phyloP scores from a whole-genome alignment of 1,140 invertebrate genomes.

The Meloidogyne hapla region DNA sequence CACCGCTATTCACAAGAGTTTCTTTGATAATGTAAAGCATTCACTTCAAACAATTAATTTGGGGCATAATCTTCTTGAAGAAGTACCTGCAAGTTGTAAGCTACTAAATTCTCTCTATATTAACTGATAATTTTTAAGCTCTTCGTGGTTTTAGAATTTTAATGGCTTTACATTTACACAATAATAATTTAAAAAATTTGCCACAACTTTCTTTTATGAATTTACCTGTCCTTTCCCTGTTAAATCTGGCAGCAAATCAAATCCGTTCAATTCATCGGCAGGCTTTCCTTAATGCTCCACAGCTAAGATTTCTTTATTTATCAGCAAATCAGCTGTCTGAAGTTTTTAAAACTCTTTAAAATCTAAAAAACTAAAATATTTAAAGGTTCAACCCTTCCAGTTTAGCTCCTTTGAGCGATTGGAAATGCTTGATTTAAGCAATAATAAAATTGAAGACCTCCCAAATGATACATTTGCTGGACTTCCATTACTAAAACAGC shows the following conservation, averaged over 20 bases:
- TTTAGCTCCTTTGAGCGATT: conserved; percentile 56
- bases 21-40: conserved; percentile 61
- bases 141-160: conserved; percentile 62
- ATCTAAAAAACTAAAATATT: neutral
- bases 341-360: conserved; percentile 35
- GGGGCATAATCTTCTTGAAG: conserved; percentile 54
- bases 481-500: conserved; percentile 49
- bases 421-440: conserved; percentile 62
- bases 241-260: conserved; percentile 58
- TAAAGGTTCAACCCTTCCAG: conserved; percentile 25
- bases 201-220: conserved; percentile 61
- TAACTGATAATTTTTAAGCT: conserved; percentile 40
- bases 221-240: conserved; percentile 55
- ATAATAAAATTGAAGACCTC: conserved; percentile 48
- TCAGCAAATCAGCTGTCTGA: conserved; percentile 54
- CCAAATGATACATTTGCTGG: conserved; percentile 51
- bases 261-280: conserved; percentile 57
- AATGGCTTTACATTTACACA: conserved; percentile 58
- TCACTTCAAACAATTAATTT: conserved; percentile 62
- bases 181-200: conserved; percentile 50
- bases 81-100: conserved; percentile 60
- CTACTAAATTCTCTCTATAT: neutral
- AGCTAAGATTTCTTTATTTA: conserved; percentile 59
- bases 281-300: conserved; percentile 61
- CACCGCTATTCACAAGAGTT: conserved; percentile 52